Percentiles rank a stretch among this genome's conserved stretches.
Evolutionary conservation across 2,113 vertebrate species (phyloP).

Genomic region (Arenaria interpres): DNA sequence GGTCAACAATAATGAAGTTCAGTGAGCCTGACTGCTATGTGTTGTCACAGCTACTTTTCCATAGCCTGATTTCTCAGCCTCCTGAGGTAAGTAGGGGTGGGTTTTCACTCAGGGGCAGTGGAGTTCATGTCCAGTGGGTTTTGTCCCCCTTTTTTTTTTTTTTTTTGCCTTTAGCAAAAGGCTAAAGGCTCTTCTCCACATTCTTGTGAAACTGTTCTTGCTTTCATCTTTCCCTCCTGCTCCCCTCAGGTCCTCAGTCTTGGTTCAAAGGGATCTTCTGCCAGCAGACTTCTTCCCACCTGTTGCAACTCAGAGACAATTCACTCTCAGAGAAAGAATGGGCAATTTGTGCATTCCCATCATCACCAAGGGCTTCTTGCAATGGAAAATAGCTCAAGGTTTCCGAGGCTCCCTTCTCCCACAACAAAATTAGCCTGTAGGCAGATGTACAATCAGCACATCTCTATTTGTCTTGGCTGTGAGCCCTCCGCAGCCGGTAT

Average conservation of each 20-base stretch:
- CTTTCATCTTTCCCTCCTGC: neutral
- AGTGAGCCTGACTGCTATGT: rapidly evolving
- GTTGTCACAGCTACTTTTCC: neutral
- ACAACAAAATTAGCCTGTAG: neutral
- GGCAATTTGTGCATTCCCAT: neutral
- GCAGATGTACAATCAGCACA: neutral
- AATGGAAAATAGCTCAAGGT: neutral
- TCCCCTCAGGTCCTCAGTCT: neutral
- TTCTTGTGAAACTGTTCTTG: neutral
- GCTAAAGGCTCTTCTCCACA: neutral
- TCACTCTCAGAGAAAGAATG: neutral
- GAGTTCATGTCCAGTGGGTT: neutral
- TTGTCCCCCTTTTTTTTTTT: neutral
- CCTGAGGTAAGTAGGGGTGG: neutral
- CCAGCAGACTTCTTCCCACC: neutral
- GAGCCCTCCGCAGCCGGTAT: neutral
- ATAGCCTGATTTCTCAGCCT: neutral
- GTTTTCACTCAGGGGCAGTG: neutral
- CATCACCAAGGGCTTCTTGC: neutral
- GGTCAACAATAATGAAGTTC: neutral
- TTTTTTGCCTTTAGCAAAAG: neutral
- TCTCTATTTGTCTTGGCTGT: neutral
- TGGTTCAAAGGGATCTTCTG: neutral
- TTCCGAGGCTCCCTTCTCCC: neutral
- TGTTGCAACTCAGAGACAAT: neutral